Conservation (phyloP, 2,113 vertebrate species). For the Strix uralensis region DNA sequence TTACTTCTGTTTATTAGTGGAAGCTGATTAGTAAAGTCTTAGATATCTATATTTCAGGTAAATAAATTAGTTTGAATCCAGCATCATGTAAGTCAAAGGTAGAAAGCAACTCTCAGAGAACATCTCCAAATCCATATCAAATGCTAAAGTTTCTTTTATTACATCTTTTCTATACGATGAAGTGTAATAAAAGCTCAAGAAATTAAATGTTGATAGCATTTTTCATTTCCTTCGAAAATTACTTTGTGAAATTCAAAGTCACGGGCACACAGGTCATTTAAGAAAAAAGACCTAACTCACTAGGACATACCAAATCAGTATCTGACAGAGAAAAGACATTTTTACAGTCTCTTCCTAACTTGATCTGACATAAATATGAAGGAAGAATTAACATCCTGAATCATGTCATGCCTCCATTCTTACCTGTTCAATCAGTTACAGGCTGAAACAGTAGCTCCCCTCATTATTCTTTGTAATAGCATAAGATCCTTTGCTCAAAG, state of each 20-base stretch:
- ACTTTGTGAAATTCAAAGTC: conserved; percentile 1
- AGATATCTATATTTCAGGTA: background rate
- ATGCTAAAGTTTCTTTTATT: background rate
- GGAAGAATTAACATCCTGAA: background rate
- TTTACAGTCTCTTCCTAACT: background rate
- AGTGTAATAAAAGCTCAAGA: background rate
- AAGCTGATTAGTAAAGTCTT: background rate
- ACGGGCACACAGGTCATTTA: background rate
- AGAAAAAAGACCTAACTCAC: conserved; percentile 27
- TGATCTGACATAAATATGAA: background rate
- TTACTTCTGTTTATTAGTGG: background rate
- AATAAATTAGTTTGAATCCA: background rate
- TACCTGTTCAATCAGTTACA: background rate
- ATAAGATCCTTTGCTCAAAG: background rate
- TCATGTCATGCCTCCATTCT: background rate
- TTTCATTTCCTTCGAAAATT: conserved; percentile 15
- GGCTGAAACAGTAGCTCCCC: background rate
- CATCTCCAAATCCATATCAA: background rate
- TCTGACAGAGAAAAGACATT: conserved; percentile 19
- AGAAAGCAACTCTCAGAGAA: background rate
- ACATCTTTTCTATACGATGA: background rate
- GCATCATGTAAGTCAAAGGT: background rate
- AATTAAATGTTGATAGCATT: conserved; percentile 21
- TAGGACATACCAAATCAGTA: background rate
- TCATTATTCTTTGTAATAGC: background rate